A percentile compares a stretch with the other conserved stretches of the same genome.
Evolutionary conservation across 2,797 vertebrate species (phyloP).

Genomic region (Emys orbicularis): DNA sequence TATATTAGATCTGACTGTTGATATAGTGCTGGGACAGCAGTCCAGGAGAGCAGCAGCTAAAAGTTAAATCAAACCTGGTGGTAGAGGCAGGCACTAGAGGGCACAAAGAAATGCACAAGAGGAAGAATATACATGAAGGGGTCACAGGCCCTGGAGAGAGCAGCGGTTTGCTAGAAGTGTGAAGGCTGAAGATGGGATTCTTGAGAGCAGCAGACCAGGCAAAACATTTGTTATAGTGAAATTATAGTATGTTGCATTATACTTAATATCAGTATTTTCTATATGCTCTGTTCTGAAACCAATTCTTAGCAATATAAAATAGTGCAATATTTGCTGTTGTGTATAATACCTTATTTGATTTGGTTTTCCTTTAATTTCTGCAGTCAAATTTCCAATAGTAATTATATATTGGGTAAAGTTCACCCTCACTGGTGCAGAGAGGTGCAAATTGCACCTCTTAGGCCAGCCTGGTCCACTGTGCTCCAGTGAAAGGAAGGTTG

Average conservation of each 20-base stretch:
- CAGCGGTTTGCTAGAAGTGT: neutral
- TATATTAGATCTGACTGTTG: neutral
- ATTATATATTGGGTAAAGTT: no score
- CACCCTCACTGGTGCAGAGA: no score
- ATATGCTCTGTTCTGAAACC: no score
- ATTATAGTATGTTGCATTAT: neutral
- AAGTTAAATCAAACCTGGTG: neutral
- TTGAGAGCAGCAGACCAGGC: neutral
- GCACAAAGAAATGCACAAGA: neutral
- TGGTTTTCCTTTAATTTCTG: no score
- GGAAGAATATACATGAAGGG: rapidly evolving
- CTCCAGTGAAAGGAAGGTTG: no score
- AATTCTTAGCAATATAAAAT: no score
- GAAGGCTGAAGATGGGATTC: neutral
- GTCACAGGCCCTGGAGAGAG: neutral
- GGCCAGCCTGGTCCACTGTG: no score
- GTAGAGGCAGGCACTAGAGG: neutral
- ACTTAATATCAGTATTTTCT: neutral
- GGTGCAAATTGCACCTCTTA: no score
- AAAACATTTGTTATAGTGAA: neutral
- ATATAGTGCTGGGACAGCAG: neutral
- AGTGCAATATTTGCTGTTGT: no score
- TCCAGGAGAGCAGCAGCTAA: neutral
- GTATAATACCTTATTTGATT: no score
- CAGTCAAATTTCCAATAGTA: no score